Evolutionary conservation across 2,113 vertebrate genomes (phyloP).

Genomic region (Nesospiza acunhae): DNA sequence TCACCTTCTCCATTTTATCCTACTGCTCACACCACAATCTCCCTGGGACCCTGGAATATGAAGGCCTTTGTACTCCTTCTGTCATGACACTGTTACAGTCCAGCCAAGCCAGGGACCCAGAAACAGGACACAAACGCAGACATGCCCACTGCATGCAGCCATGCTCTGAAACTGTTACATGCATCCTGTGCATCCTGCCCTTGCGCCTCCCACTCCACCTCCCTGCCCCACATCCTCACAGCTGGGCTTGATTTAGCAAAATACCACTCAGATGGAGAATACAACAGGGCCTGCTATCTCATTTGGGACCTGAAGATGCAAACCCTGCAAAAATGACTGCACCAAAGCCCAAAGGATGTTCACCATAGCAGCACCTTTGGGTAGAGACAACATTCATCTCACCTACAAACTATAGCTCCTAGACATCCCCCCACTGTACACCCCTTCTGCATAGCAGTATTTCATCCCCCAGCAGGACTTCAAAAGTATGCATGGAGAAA

Average conservation of each 20-base stretch:
- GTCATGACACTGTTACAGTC: background rate
- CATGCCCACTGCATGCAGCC: background rate
- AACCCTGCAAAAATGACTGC: background rate
- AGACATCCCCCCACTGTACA: background rate
- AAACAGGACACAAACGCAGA: background rate
- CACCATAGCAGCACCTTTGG: background rate
- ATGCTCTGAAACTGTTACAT: background rate
- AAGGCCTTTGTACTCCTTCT: background rate
- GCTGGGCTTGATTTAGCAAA: background rate
- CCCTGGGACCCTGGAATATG: background rate
- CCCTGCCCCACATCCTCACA: no score
- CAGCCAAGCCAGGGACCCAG: background rate
- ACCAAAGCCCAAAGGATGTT: background rate
- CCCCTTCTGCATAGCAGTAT: background rate
- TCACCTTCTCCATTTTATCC: background rate
- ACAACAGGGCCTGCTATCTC: background rate
- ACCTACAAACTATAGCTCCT: background rate
- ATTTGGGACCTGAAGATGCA: background rate
- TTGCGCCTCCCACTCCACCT: fast-evolving
- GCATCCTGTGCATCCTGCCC: background rate
- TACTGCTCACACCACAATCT: background rate
- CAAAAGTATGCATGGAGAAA: background rate
- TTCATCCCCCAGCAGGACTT: background rate
- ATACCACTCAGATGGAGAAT: background rate
- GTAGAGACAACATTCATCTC: fast-evolving